Percentiles rank a stretch among this genome's conserved stretches.
phyloP scores from a whole-genome alignment of 2,797 vertebrate species.

The Botia almorhae region DNA sequence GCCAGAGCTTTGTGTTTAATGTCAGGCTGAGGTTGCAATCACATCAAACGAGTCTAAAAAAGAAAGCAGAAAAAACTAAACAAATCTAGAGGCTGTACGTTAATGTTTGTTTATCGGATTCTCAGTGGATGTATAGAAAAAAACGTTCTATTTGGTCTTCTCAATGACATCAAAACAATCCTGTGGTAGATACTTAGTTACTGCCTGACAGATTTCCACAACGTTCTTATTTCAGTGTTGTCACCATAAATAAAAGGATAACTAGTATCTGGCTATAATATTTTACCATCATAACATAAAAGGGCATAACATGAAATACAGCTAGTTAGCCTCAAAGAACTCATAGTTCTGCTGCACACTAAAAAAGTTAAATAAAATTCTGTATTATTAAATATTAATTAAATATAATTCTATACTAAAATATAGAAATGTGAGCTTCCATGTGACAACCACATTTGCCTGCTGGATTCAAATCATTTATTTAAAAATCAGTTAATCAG shows the following conservation, averaged over 20 bases:
- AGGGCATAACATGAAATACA: background rate
- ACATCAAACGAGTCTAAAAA: slow-evolving; percentile 20
- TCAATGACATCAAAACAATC: slow-evolving; percentile 15
- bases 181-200: slow-evolving; percentile 8
- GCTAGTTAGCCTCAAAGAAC: background rate
- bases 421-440: no score
- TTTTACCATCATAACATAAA: background rate
- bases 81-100: background rate
- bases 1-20: slow-evolving; percentile 18
- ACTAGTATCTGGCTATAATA: background rate
- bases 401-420: no score
- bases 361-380: no score
- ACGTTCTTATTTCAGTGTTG: background rate
- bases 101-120: slow-evolving; percentile 11
- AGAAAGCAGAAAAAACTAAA: background rate
- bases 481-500: background rate
- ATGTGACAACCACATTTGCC: no score
- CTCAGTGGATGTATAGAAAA: slow-evolving; percentile 12
- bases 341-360: no score
- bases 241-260: background rate
- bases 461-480: no score
- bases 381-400: no score
- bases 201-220: background rate
- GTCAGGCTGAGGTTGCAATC: slow-evolving; percentile 26
- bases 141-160: slow-evolving; percentile 3